Conservation (phyloP, 2,888 invertebrate genomes). For the Polyommatus iphigenia region DNA sequence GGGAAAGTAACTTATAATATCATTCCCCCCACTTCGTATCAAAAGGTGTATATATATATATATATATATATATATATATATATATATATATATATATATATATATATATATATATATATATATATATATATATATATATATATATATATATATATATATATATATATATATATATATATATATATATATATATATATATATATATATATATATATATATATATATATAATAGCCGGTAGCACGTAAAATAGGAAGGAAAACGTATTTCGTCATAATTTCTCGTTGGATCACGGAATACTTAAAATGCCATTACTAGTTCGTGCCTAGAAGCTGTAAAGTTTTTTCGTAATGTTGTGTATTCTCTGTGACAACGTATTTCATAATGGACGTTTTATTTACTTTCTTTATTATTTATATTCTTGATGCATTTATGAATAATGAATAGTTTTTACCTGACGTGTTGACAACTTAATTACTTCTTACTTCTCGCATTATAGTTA, state of each 20-base stretch:
- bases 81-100: too few relatives aligned
- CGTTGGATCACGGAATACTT: constrained; percentile 7
- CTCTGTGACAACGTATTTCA: neutral
- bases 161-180: too few relatives aligned
- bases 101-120: too few relatives aligned
- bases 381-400: constrained; percentile 2
- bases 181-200: too few relatives aligned
- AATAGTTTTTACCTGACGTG: neutral
- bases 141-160: too few relatives aligned
- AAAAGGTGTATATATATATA: too few relatives aligned
- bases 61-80: too few relatives aligned
- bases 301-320: constrained; percentile 11
- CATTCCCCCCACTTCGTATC: too few relatives aligned
- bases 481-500: neutral
- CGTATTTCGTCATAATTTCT: constrained; percentile 11
- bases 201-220: too few relatives aligned
- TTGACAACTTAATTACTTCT: neutral
- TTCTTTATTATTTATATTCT: constrained; percentile 7
- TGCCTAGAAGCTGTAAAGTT: constrained; percentile 9
- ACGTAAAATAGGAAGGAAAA: constrained; percentile 4
- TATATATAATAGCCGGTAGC: neutral
- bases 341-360: constrained; percentile 21
- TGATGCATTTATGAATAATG: neutral
- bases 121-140: too few relatives aligned
- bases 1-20: too few relatives aligned